Conservation (phyloP, 2,888 invertebrate species). For the Syritta pipiens region DNA sequence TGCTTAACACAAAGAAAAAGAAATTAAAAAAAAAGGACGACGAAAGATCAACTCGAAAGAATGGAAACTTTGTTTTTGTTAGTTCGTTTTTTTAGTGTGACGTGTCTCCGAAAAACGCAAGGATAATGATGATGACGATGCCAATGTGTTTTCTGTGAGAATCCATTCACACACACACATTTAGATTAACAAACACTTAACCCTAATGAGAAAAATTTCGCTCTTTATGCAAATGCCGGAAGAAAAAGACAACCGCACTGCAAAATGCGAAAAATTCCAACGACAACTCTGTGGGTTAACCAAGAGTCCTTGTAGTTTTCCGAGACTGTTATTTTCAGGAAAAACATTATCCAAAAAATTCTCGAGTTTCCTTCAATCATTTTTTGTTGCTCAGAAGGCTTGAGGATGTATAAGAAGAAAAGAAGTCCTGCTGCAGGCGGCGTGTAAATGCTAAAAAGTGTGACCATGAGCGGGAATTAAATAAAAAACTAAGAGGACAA, state of each 20-base stretch:
- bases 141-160: constrained; percentile 21
- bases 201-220: constrained; percentile 44
- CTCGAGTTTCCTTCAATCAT: too few relatives aligned
- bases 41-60: constrained; percentile 33
- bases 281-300: constrained; percentile 15
- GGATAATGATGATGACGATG: constrained; percentile 20
- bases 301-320: constrained; percentile 3
- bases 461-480: too few relatives aligned
- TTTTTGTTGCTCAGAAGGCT: too few relatives aligned
- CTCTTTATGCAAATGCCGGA: constrained; percentile 27
- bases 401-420: too few relatives aligned
- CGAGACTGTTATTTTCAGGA: too few relatives aligned
- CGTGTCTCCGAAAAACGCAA: not conserved
- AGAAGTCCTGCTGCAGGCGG: too few relatives aligned
- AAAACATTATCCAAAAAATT: too few relatives aligned
- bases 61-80: constrained; percentile 9
- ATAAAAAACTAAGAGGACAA: too few relatives aligned
- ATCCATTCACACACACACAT: constrained; percentile 11
- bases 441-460: too few relatives aligned
- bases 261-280: not conserved
- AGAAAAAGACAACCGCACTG: not conserved
- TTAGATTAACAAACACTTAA: constrained; percentile 49
- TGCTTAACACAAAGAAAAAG: too few relatives aligned
- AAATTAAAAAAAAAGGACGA: constrained; percentile 22
- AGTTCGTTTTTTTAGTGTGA: not conserved